Evolutionary conservation across 1,140 invertebrate genomes (phyloP).

Genomic region (Aphidius gifuensis): DNA sequence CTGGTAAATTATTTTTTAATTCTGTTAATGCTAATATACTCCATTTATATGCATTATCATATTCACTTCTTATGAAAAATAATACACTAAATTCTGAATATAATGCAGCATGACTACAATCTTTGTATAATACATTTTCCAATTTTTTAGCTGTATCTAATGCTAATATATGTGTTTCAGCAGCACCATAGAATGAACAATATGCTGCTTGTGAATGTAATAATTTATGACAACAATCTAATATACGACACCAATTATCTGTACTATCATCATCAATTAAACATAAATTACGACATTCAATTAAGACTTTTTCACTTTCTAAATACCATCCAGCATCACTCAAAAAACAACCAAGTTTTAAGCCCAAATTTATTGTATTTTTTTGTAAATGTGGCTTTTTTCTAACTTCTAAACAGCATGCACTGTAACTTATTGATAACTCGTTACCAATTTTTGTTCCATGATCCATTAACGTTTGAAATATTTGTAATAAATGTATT

Average conservation of each 20-base stretch:
- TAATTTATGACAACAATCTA: constrained; percentile 77
- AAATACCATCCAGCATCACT: constrained; percentile 82
- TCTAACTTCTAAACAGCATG: constrained; percentile 36
- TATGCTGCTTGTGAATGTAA: constrained; percentile 77
- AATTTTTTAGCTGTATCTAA: constrained; percentile 58
- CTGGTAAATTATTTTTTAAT: constrained; percentile 60
- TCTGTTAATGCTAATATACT: constrained; percentile 69
- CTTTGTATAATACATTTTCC: constrained; percentile 43
- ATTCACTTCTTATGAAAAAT: constrained; percentile 78
- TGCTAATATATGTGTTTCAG: constrained; percentile 63
- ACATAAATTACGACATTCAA: constrained; percentile 63
- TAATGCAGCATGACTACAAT: constrained; percentile 65
- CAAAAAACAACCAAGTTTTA: constrained; percentile 72
- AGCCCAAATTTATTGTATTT: constrained; percentile 56
- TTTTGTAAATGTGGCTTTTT: constrained; percentile 35
- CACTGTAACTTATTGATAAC: constrained; percentile 53
- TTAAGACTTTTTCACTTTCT: constrained; percentile 69
- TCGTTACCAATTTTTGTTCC: constrained; percentile 58
- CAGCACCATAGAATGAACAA: constrained; percentile 71
- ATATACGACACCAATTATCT: constrained; percentile 52
- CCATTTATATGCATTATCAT: constrained; percentile 76
- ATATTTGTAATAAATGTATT: constrained; percentile 63
- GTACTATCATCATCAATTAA: constrained; percentile 52
- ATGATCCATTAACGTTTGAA: constrained; percentile 63
- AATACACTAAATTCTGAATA: constrained; percentile 78